Evolutionary conservation across 2,113 vertebrate species (phyloP), one percentile per base, ranked within the genome.

Genomic region (Spheniscus mendiculus): DNA sequence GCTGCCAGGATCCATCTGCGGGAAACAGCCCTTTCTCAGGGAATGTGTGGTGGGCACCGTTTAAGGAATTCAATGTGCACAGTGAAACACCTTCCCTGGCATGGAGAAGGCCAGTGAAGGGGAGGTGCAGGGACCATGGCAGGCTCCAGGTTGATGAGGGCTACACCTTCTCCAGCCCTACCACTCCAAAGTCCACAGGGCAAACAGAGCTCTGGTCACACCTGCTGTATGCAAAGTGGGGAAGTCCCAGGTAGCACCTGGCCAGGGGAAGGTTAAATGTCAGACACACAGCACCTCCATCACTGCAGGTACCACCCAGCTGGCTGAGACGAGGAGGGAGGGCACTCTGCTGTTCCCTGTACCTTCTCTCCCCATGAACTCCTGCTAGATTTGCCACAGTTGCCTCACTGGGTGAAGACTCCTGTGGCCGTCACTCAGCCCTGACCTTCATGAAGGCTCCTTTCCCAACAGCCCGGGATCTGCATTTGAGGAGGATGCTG

Each of bases 1-100:
- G 65, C 62, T 77, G 76, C 49, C 61, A 79, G 73, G 56, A 78
- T 56, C 66, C 61, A 55, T 11, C 59, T 89, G 55, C 12, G 1
- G 61, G 69, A 42, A 74, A 42, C n/a, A 59, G 65, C 55, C 55
- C 47, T 63, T 69, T 71, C 66, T 22, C 45, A 49, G 58, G 70
- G 40, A 69, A 38, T 1, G 3, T 4, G 40, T 40, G 36, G 49
- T 62, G 44, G 74, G 27, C 34, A 56, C 15, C 0, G 0, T 5
- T 21, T 11, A 6, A 52, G 23, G 38, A 74, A 56, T 15, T 42
- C n/a, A 29, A 1, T 11, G 20, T 17, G 34, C 34, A 3, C 59
- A 49, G 20, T 20, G 53, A 18, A 69, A 80, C 32, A 47, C 32
- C 32, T 85, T 36, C 49, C 27, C 58, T 86, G 44, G 25, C 27